Conservation (phyloP, 2,113 vertebrate species). For the Ptyas mucosa region DNA sequence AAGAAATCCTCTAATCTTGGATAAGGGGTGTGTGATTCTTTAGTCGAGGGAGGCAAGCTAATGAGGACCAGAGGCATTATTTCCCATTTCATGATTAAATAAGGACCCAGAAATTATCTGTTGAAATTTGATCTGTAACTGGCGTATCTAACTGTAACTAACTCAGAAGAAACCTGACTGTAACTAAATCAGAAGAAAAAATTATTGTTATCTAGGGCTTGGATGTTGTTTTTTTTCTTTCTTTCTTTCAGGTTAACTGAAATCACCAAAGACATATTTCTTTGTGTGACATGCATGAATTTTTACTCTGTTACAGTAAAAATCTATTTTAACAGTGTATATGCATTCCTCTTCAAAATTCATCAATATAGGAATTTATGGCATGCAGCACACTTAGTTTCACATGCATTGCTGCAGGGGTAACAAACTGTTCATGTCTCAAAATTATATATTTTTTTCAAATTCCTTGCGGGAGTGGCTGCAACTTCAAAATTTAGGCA, state of each 20-base stretch:
- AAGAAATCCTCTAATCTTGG: neutral
- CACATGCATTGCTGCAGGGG: neutral
- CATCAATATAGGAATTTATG: neutral
- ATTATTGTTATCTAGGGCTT: neutral
- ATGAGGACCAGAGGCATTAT: neutral
- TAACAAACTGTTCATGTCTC: neutral
- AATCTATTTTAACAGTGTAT: neutral
- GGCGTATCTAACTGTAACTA: too few relatives aligned
- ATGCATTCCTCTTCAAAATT: neutral
- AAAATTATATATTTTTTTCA: neutral
- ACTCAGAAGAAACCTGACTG: too few relatives aligned
- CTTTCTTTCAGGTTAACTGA: too few relatives aligned
- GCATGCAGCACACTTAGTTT: neutral
- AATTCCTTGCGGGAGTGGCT: neutral
- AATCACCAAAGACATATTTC: neutral
- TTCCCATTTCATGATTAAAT: neutral
- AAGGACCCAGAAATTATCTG: neutral
- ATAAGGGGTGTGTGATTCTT: neutral
- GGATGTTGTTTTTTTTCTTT: fast-evolving
- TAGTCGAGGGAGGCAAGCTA: neutral
- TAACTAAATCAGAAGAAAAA: neutral
- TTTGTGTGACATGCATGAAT: neutral
- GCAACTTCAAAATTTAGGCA: neutral
- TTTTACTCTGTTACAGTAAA: neutral
- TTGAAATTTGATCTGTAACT: neutral